Evolutionary conservation across 2,797 vertebrate genomes (phyloP).

Genomic region (Echeneis naucrates): DNA sequence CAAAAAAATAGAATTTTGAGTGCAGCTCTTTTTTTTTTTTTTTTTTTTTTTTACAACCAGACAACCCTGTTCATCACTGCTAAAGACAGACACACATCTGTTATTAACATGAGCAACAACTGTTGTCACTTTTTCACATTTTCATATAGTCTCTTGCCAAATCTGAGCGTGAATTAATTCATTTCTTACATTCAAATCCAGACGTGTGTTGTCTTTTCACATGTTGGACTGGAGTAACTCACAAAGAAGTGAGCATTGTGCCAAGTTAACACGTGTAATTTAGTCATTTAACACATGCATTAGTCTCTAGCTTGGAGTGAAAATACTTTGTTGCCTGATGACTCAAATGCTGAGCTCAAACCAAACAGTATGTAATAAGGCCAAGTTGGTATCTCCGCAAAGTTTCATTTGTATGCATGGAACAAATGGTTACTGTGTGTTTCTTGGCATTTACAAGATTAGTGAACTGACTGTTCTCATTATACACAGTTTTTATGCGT

Average conservation of each 20-base stretch:
- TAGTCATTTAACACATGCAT: background rate
- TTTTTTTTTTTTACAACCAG: too few relatives aligned
- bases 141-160: background rate
- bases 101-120: background rate
- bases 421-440: too few relatives aligned
- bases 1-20: too few relatives aligned
- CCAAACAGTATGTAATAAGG: slow-evolving; percentile 17
- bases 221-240: background rate
- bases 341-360: slow-evolving; percentile 9
- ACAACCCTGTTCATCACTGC: background rate
- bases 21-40: too few relatives aligned
- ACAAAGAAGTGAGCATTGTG: background rate
- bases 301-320: background rate
- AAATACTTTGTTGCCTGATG: background rate
- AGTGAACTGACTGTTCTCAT: slow-evolving; percentile 3
- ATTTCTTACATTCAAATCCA: background rate
- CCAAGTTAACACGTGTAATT: background rate
- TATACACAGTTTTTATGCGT: background rate
- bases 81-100: background rate
- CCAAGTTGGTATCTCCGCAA: slow-evolving; percentile 19
- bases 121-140: background rate
- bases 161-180: background rate
- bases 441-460: background rate
- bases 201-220: background rate
- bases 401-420: background rate